phyloP scores from a whole-genome alignment of 1,140 invertebrate genomes.

The Drosophila orena region DNA sequence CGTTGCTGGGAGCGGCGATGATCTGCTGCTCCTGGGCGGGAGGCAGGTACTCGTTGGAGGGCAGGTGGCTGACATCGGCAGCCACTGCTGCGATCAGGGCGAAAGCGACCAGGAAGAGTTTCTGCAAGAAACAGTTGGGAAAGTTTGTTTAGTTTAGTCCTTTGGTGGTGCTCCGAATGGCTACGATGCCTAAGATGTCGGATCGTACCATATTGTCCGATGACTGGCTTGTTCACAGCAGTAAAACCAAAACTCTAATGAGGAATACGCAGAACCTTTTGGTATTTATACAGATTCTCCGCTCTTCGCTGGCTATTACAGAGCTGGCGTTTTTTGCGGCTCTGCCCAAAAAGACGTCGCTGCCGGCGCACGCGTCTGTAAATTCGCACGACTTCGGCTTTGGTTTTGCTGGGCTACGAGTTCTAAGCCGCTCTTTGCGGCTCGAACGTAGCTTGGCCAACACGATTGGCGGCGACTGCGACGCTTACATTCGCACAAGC shows the following conservation, averaged over 20 bases:
- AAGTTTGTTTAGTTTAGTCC: constrained; percentile 35
- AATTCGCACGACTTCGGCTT: constrained; percentile 64
- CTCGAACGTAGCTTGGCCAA: constrained; percentile 33
- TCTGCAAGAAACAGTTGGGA: constrained; percentile 54
- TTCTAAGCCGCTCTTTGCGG: constrained; percentile 65
- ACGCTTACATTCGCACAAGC: constrained; percentile 69
- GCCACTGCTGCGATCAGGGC: constrained; percentile 75
- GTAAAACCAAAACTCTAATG: constrained; percentile 82
- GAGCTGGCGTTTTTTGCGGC: constrained; percentile 23
- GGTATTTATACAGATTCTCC: constrained; percentile 83
- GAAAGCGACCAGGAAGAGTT: constrained; percentile 80
- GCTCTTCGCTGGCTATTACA: constrained; percentile 65
- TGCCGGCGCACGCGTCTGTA: constrained; percentile 52
- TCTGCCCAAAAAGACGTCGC: constrained; percentile 26
- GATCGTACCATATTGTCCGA: constrained; percentile 74
- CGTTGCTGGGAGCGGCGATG: constrained; percentile 55
- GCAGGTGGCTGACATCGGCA: constrained; percentile 82
- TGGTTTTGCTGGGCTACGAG: constrained; percentile 30
- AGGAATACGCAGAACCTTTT: constrained; percentile 81
- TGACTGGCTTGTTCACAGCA: constrained; percentile 77
- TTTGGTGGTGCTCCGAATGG: constrained; percentile 9
- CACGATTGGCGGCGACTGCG: constrained; percentile 34
- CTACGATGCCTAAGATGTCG: background rate
- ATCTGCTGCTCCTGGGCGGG: constrained; percentile 54
- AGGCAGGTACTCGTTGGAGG: constrained; percentile 74